Conservation (phyloP, 2,888 invertebrate species). For the Nebria brevicollis region DNA sequence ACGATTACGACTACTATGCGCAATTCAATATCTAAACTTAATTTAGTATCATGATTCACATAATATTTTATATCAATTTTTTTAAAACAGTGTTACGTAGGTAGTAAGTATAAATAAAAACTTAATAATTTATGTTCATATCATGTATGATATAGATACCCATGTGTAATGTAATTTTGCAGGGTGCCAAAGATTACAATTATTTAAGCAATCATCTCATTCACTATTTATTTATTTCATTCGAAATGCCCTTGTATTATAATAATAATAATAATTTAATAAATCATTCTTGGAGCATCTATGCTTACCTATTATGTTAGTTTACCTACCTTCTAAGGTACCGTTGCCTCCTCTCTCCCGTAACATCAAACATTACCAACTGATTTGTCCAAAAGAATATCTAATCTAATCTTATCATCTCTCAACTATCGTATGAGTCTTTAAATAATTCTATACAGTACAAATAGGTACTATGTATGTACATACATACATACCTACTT, state of each 20-base stretch:
- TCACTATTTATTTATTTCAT: background rate
- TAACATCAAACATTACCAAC: no score
- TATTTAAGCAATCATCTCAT: conserved; percentile 31
- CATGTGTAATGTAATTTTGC: conserved; percentile 29
- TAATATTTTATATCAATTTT: conserved; percentile 32
- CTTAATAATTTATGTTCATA: background rate
- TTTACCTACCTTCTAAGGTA: no score
- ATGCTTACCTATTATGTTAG: conserved; percentile 1
- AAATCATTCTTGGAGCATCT: conserved; percentile 36
- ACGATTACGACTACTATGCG: conserved; percentile 43
- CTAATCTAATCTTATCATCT: no score
- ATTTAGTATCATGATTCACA: conserved; percentile 23
- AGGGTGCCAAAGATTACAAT: conserved; percentile 41
- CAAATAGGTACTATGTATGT: no score
- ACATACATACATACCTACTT: background rate
- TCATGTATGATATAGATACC: conserved; percentile 11
- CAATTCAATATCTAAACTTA: conserved; percentile 42
- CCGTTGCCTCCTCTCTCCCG: no score
- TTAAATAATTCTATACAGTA: no score
- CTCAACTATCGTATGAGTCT: no score
- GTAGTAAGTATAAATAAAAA: background rate
- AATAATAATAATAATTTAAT: conserved; percentile 17
- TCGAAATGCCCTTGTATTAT: conserved; percentile 26
- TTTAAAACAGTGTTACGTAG: conserved; percentile 23
- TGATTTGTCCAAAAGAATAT: no score